Evolutionary conservation across 2,113 vertebrate genomes (phyloP).

Genomic region (Mungos mungo): DNA sequence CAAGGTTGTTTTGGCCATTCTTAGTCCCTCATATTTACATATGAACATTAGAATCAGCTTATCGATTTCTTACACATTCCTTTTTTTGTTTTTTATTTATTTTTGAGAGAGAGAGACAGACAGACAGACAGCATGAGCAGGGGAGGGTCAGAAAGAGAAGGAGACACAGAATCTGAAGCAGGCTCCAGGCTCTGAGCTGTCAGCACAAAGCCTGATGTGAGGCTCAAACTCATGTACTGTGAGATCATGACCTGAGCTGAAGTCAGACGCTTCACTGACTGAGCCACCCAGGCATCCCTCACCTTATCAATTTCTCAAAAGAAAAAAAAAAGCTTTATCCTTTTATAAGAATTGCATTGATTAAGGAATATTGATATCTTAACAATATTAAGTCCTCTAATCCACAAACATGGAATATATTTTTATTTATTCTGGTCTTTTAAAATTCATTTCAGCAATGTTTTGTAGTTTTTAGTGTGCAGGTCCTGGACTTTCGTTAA

Average conservation of each 20-base stretch:
- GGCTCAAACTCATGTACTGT: no score
- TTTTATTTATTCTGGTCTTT: neutral
- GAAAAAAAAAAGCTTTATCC: neutral
- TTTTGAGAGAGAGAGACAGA: no score
- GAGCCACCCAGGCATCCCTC: no score
- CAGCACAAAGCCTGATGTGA: no score
- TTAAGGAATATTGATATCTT: neutral
- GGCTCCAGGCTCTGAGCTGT: no score
- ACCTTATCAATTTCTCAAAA: neutral
- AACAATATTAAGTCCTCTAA: neutral
- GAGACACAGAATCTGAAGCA: no score
- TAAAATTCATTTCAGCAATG: neutral
- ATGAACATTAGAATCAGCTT: neutral
- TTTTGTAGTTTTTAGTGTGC: neutral
- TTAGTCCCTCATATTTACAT: neutral
- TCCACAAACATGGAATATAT: neutral
- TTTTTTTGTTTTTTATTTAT: no score
- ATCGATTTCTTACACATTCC: neutral
- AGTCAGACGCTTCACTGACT: no score
- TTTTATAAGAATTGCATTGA: neutral
- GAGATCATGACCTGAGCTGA: no score
- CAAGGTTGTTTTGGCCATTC: neutral
- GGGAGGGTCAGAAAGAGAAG: no score
- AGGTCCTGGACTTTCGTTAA: neutral
- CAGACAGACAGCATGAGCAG: no score